Conservation (phyloP, 2,797 vertebrate genomes). For the Ibycter americanus region DNA sequence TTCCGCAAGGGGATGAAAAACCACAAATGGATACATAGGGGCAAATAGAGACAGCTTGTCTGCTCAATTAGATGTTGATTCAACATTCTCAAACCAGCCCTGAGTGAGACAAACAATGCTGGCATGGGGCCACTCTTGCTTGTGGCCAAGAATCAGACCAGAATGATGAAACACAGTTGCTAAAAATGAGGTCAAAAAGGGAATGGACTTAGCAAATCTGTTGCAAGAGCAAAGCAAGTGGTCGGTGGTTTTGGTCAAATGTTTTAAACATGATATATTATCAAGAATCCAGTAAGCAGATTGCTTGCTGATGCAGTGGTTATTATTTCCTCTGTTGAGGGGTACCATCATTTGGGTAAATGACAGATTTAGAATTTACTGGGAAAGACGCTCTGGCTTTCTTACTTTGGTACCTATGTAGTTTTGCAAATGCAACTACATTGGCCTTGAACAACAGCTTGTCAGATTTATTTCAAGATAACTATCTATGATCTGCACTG, state of each 20-base stretch:
- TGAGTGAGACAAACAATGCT: slow-evolving; percentile 29
- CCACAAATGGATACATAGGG: slow-evolving; percentile 48
- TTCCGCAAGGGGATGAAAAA: neutral
- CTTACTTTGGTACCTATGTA: neutral
- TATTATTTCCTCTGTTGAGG: neutral
- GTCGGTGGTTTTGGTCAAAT: neutral
- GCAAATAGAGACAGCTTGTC: slow-evolving; percentile 62
- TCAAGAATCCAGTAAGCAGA: neutral
- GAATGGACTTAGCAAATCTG: neutral
- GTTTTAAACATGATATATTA: neutral
- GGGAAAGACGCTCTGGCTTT: neutral
- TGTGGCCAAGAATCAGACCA: neutral
- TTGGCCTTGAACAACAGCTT: neutral
- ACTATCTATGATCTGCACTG: neutral
- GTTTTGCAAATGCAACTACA: neutral
- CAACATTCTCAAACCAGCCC: neutral
- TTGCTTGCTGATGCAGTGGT: neutral
- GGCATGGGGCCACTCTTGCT: neutral
- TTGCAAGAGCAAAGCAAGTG: neutral
- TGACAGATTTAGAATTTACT: neutral
- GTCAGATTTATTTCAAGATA: neutral
- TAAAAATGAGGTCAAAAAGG: slow-evolving; percentile 14
- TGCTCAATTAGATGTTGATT: slow-evolving; percentile 61
- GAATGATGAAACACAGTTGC: neutral
- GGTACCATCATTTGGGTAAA: neutral